phyloP scores from a whole-genome alignment of 2,797 vertebrate genomes.

The Muscicapa comitata region DNA sequence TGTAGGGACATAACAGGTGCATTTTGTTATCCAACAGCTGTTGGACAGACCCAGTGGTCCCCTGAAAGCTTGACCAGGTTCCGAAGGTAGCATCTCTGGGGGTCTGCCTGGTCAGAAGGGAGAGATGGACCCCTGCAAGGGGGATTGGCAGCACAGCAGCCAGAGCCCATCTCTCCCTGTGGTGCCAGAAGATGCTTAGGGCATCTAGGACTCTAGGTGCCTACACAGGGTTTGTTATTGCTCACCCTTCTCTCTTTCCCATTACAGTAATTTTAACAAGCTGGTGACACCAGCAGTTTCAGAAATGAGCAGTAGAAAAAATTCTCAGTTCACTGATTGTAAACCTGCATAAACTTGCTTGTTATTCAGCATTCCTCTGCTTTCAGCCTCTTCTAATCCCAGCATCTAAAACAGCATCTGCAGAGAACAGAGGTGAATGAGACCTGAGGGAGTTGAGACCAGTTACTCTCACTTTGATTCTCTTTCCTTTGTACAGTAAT shows the following conservation, averaged over 20 bases:
- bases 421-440: neutral
- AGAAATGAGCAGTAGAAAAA: neutral
- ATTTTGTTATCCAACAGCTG: neutral
- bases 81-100: neutral
- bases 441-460: neutral
- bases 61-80: neutral
- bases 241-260: neutral
- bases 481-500: neutral
- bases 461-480: neutral
- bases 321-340: neutral
- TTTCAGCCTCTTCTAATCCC: neutral
- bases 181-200: neutral
- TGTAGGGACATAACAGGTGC: accelerated
- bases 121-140: neutral
- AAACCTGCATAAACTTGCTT: neutral
- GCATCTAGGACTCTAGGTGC: neutral
- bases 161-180: neutral
- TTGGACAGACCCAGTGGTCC: neutral
- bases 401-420: neutral
- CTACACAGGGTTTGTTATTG: neutral
- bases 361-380: neutral
- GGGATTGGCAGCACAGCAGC: neutral
- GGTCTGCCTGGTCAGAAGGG: neutral
- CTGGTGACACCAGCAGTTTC: neutral
- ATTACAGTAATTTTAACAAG: neutral